phyloP scores from a whole-genome alignment of 2,113 vertebrate species.

The Oreotragus oreotragus region DNA sequence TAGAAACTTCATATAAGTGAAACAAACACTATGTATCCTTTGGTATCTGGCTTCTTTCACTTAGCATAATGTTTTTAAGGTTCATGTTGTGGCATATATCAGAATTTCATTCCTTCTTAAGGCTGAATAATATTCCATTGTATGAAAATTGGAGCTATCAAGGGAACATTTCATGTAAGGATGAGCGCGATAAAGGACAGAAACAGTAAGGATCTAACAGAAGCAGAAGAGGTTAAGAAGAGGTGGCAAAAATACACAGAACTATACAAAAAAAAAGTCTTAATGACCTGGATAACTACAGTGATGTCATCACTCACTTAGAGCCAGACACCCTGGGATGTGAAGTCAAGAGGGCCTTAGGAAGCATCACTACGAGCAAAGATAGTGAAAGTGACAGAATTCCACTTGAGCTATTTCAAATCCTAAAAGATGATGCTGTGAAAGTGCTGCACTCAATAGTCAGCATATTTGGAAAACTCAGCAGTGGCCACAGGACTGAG shows the following conservation, averaged over 20 bases:
- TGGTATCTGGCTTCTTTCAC: not conserved
- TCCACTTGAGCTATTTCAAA: not conserved
- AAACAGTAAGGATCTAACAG: not conserved
- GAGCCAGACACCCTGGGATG: not conserved
- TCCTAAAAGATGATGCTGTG: not conserved
- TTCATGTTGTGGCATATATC: not conserved
- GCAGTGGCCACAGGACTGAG: not conserved
- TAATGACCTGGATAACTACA: not conserved
- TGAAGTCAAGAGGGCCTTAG: not conserved
- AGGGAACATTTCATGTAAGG: not conserved
- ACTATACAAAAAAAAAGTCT: not conserved
- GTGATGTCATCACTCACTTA: not conserved
- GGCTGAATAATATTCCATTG: not conserved
- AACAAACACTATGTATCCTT: not conserved
- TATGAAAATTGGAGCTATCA: not conserved
- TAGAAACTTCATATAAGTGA: not conserved
- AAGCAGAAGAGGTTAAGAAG: not conserved
- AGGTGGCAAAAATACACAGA: not conserved
- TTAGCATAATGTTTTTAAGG: not conserved
- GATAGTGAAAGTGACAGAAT: not conserved
- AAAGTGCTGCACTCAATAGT: not conserved
- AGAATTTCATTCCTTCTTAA: constrained; percentile 1
- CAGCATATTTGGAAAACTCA: not conserved
- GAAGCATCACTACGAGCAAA: not conserved
- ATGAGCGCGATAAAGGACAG: not conserved